These are phyloP conservation scores for Eurytoma adleriae DNA, from an alignment of 2,888 invertebrate genomes.

Conservation along the genomic window DNA sequence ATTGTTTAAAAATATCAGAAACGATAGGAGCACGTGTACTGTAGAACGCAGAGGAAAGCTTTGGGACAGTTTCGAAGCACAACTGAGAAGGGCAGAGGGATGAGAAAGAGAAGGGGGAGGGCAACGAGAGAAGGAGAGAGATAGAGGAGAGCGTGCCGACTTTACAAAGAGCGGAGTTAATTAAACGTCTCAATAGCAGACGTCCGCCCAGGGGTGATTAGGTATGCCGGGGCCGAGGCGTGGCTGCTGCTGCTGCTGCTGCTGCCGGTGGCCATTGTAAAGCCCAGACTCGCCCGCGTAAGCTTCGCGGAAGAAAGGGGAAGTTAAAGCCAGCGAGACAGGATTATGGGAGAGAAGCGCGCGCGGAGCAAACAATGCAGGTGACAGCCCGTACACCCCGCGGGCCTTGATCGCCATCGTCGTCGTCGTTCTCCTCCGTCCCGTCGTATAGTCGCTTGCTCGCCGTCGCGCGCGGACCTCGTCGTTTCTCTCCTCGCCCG, in stretches of 20 bases:
- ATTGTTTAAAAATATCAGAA: too few species aligned
- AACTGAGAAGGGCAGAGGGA: neutral
- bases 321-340: constrained; percentile 50
- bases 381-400: constrained; percentile 70
- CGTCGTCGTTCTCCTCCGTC: neutral
- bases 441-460: neutral
- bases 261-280: constrained; percentile 69
- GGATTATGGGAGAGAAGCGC: constrained; percentile 55
- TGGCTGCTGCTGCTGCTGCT: constrained; percentile 60
- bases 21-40: neutral
- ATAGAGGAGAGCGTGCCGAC: constrained; percentile 17
- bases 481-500: neutral
- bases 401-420: constrained; percentile 51
- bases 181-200: constrained; percentile 75
- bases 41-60: constrained; percentile 7
- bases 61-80: too few species aligned
- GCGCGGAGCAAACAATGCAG: constrained; percentile 69
- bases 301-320: constrained; percentile 7
- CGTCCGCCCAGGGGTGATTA: constrained; percentile 72
- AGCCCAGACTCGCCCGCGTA: constrained; percentile 26
- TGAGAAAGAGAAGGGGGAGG: neutral
- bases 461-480: neutral
- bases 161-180: constrained; percentile 67
- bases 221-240: constrained; percentile 69
- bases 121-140: constrained; percentile 5